phyloP scores from a whole-genome alignment of 2,797 vertebrate species.

The Erithacus rubecula region DNA sequence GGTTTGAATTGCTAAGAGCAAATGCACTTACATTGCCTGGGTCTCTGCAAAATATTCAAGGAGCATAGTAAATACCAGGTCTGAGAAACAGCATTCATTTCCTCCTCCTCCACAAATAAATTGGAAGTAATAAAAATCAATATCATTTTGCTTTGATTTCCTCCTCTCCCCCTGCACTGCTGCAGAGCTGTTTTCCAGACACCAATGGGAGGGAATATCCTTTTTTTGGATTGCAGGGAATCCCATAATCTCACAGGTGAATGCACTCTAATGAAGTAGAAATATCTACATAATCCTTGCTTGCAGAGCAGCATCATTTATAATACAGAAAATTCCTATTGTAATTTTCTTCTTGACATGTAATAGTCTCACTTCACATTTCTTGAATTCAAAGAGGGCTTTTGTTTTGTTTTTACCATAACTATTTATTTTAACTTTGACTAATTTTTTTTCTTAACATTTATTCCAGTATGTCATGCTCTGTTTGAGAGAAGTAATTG shows the following conservation, averaged over 20 bases:
- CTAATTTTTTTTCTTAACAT: background rate
- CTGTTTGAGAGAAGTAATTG: constrained; percentile 24
- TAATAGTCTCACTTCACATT: background rate
- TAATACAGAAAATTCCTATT: background rate
- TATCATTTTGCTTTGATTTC: background rate
- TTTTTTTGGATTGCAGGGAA: background rate
- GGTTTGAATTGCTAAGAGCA: background rate
- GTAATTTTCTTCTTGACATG: background rate
- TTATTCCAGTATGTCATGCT: background rate
- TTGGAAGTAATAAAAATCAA: background rate
- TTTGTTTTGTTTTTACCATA: background rate
- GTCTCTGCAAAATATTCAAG: background rate
- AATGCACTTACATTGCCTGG: accelerated
- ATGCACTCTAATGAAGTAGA: background rate
- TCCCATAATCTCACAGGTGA: background rate
- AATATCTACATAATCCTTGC: background rate
- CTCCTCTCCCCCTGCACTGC: background rate
- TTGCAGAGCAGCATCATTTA: background rate
- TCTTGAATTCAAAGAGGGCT: background rate
- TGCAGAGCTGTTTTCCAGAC: background rate
- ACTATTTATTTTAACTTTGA: background rate
- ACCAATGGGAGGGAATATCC: background rate
- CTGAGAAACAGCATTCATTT: background rate
- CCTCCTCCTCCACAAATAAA: background rate
- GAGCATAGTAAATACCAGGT: background rate